phyloP scores from a whole-genome alignment of 2,888 invertebrate species.

The Baronia brevicornis region DNA sequence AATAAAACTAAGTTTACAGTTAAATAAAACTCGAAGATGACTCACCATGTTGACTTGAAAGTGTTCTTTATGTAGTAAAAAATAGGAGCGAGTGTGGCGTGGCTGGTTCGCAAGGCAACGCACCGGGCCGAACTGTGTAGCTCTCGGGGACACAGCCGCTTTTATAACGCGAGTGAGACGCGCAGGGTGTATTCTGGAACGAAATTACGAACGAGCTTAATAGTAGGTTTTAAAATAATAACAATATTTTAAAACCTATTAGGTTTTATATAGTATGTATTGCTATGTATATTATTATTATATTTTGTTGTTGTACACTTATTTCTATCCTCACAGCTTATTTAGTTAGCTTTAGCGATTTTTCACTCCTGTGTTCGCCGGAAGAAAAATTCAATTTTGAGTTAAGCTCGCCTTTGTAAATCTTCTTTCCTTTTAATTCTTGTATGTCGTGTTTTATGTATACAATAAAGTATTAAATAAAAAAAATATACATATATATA shows the following conservation, averaged over 20 bases:
- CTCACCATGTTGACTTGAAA: constrained; percentile 32
- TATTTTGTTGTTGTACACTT: too few relatives aligned
- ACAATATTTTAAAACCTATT: too few relatives aligned
- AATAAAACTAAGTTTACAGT: too few relatives aligned
- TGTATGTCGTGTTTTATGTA: too few relatives aligned
- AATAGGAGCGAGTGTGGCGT: constrained; percentile 31
- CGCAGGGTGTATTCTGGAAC: constrained; percentile 40
- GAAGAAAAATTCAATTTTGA: too few relatives aligned
- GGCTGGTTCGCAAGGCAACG: constrained; percentile 65
- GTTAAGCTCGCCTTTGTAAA: too few relatives aligned
- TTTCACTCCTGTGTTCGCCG: neutral
- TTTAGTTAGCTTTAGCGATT: neutral
- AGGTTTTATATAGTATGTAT: too few relatives aligned
- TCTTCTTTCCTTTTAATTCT: too few relatives aligned
- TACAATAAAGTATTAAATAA: too few relatives aligned
- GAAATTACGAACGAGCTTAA: constrained; percentile 2
- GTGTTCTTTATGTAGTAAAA: constrained; percentile 6
- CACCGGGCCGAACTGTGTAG: constrained; percentile 62
- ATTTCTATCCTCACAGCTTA: too few relatives aligned
- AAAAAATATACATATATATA: too few relatives aligned
- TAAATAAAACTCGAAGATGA: constrained; percentile 9
- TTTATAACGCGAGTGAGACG: constrained; percentile 32
- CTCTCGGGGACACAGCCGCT: constrained; percentile 18
- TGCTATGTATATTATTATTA: too few relatives aligned
- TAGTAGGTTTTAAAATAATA: neutral